A percentile compares a stretch with the other conserved stretches of the same genome.
phyloP scores from a whole-genome alignment of 2,888 invertebrate species.

The Eumacrocentrus americanus region DNA sequence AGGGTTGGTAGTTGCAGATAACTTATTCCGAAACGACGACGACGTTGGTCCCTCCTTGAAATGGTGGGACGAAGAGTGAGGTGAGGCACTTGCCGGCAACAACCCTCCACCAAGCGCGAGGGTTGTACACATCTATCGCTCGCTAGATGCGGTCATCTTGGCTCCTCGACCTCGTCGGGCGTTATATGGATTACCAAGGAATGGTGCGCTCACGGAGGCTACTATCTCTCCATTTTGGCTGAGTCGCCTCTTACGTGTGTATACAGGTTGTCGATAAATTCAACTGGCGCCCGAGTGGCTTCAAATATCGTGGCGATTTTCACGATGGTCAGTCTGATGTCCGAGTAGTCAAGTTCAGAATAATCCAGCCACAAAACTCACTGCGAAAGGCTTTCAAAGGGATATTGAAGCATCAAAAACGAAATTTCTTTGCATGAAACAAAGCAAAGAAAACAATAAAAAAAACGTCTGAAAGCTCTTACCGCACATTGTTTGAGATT shows the following conservation, averaged over 20 bases:
- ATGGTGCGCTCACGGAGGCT: constrained; percentile 5
- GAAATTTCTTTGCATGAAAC: background rate
- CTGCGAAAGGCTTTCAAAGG: background rate
- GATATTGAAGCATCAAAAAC: no score
- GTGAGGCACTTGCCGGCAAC: constrained; percentile 11
- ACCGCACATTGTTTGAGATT: no score
- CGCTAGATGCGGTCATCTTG: constrained; percentile 15
- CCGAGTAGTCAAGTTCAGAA: background rate
- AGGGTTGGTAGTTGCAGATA: constrained; percentile 58
- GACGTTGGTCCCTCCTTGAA: constrained; percentile 33
- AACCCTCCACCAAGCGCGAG: constrained; percentile 4
- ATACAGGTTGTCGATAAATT: constrained; percentile 61
- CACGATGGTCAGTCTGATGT: constrained; percentile 13
- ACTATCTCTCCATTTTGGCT: background rate
- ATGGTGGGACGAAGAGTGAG: background rate
- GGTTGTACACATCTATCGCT: constrained; percentile 1
- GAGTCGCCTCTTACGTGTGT: constrained; percentile 25
- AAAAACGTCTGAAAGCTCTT: background rate
- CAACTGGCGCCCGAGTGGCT: constrained; percentile 48
- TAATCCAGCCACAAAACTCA: background rate
- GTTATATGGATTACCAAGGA: constrained; percentile 28
- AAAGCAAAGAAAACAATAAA: background rate
- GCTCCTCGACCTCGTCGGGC: constrained; percentile 24
- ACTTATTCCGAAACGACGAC: constrained; percentile 53
- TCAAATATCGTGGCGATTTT: constrained; percentile 41